These are phyloP conservation scores for Orchestia grillus DNA, from an alignment of 1,140 invertebrate genomes.

Conservation along the genomic window DNA sequence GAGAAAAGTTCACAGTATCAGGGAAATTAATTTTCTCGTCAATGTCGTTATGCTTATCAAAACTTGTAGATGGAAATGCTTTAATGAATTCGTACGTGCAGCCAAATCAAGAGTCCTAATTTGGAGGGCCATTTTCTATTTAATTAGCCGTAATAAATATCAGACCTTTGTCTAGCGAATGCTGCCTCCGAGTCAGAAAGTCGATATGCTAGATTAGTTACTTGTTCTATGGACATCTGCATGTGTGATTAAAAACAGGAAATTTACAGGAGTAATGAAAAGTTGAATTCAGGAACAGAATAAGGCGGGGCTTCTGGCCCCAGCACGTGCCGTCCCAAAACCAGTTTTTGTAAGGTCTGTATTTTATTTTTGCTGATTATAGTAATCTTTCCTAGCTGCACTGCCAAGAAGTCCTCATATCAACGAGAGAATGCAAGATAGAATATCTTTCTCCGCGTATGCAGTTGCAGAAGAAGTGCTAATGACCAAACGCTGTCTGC, in stretches of 20 bases:
- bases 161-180: background rate
- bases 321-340: background rate
- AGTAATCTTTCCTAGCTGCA: background rate
- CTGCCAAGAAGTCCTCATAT: background rate
- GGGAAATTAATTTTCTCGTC: background rate
- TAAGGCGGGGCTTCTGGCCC: background rate
- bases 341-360: constrained; percentile 12
- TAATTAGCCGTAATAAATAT: constrained; percentile 58
- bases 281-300: background rate
- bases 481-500: too few relatives aligned
- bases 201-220: background rate
- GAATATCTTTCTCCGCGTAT: background rate
- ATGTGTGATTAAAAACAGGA: background rate
- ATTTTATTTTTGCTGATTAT: background rate
- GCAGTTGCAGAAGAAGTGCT: too few relatives aligned
- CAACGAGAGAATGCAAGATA: background rate
- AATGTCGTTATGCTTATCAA: background rate
- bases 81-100: background rate
- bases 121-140: background rate
- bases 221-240: background rate
- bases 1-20: background rate
- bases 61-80: background rate
- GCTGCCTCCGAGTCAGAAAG: background rate
- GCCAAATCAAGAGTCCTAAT: background rate
- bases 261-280: background rate